Evolutionary conservation across 2,113 vertebrate genomes (phyloP).

Genomic region (Rhodinocichla rosea): DNA sequence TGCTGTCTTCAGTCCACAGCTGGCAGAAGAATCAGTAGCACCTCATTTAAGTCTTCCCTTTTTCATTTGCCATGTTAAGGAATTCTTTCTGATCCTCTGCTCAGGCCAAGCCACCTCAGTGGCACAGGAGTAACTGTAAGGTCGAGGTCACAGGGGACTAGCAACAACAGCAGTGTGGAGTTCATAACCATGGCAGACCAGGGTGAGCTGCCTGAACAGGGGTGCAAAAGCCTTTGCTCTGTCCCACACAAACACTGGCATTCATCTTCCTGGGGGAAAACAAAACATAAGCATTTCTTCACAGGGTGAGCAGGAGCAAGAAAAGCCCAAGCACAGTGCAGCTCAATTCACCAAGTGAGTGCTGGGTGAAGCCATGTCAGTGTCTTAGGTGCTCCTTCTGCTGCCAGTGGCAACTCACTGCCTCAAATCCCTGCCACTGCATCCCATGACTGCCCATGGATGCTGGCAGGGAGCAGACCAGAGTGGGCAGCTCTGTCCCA

Average conservation of each 20-base stretch:
- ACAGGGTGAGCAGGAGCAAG: neutral
- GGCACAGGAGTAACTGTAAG: neutral
- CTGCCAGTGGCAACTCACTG: neutral
- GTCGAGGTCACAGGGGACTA: neutral
- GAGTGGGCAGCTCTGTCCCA: neutral
- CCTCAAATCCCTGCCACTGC: neutral
- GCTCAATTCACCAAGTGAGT: neutral
- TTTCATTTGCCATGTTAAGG: neutral
- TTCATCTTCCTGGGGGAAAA: neutral
- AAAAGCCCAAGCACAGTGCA: neutral
- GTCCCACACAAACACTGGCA: neutral
- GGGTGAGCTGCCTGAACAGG: neutral
- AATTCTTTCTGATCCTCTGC: neutral
- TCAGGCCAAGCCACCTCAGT: neutral
- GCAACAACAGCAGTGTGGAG: neutral
- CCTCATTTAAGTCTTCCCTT: neutral
- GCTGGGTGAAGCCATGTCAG: neutral
- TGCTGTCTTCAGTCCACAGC: neutral
- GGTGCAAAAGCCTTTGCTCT: neutral
- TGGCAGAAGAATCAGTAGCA: neutral
- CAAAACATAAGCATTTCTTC: neutral
- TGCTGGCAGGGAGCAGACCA: neutral
- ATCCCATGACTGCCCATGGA: accelerated
- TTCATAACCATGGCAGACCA: neutral
- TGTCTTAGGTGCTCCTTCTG: neutral